Evolutionary conservation across 2,113 vertebrate genomes (phyloP), one percentile per base, ranked within the genome.

Genomic region (Cichladusa arquata): DNA sequence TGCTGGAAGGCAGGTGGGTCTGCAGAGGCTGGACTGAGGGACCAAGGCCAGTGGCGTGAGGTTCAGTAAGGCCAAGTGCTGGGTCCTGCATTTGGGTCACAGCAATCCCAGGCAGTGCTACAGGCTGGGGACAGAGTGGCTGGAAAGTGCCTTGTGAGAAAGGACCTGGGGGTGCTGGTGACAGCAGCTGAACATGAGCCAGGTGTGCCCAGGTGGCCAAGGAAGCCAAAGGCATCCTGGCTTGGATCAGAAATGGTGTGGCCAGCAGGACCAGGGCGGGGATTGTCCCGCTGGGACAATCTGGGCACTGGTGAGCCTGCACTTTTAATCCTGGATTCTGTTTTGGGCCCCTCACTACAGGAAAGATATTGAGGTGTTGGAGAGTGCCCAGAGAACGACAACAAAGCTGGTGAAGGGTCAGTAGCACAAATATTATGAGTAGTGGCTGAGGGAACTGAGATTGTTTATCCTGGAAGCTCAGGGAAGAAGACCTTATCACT

Each of bases 391-490:
- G 40, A 42, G 40, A 42, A 42, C 31, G 8, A 22, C 40, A 74
- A 5, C 2, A 3, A 56, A 74, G 34, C 40, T 62, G 48, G 8
- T 50, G 34, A n/a, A 45, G 36, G 17, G 28, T 38, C 34, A 69
- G 13, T 36, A 67, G 14, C 3, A 50, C 48, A 62, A 14, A 18
- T 26, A 8, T 6, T 26, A 8, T 6, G 19, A 62, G 33, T 12
- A 38, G 16, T 0, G 0, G 5, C 60, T 79, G 47, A 34, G 17
- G 33, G 17, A 84, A 11, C 9, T 1, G 6, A 24, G 8, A 8
- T 17, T 56, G 6, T 56, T 88, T 19, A 50, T 24, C 18, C 10
- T 23, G 18, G 33, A 44, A 53, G 33, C 14, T 62, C 19, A 56
- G 24, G 28, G 7, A 26, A 65, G 7, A 26, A 65, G 29, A 31